Evolutionary conservation across 2,113 vertebrate genomes (phyloP).

Genomic region (Eublepharis macularius): DNA sequence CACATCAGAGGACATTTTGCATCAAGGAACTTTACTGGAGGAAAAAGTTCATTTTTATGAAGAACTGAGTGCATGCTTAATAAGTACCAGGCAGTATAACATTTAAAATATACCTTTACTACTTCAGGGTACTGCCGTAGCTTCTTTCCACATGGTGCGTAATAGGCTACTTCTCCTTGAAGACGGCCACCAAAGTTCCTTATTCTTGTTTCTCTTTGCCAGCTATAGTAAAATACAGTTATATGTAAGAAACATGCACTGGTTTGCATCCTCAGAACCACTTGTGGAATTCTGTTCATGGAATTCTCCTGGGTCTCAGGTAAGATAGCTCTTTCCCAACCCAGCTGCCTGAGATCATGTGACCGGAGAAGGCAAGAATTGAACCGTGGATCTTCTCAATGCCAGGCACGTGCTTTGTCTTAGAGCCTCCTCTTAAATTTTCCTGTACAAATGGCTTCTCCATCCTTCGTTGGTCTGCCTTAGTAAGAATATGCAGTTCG

Average conservation of each 20-base stretch:
- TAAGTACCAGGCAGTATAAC: conserved; percentile 29
- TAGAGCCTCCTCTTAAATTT: background rate
- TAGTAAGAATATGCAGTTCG: background rate
- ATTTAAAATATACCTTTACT: conserved; percentile 83
- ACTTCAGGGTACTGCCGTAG: conserved; percentile 94
- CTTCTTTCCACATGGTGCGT: conserved; percentile 95
- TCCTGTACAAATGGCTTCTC: background rate
- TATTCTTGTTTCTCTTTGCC: conserved; percentile 94
- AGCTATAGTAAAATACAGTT: conserved; percentile 76
- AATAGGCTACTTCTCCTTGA: conserved; percentile 93
- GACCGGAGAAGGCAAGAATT: too few relatives aligned
- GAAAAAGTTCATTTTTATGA: conserved; percentile 40
- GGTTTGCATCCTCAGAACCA: background rate
- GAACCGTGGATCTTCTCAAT: too few relatives aligned
- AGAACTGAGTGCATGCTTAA: conserved; percentile 44
- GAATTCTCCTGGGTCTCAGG: too few relatives aligned
- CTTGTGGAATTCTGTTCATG: background rate
- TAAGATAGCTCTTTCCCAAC: too few relatives aligned
- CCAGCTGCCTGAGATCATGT: too few relatives aligned
- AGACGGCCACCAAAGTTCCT: conserved; percentile 85
- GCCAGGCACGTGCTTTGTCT: too few relatives aligned
- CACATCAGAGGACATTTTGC: conserved; percentile 58
- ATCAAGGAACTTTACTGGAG: conserved; percentile 62
- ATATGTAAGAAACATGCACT: conserved; percentile 34
- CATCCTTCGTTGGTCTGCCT: background rate